Percentiles rank a stretch among this genome's conserved stretches.
Evolutionary conservation across 2,113 vertebrate species (phyloP).

Genomic region (Malurus melanocephalus): DNA sequence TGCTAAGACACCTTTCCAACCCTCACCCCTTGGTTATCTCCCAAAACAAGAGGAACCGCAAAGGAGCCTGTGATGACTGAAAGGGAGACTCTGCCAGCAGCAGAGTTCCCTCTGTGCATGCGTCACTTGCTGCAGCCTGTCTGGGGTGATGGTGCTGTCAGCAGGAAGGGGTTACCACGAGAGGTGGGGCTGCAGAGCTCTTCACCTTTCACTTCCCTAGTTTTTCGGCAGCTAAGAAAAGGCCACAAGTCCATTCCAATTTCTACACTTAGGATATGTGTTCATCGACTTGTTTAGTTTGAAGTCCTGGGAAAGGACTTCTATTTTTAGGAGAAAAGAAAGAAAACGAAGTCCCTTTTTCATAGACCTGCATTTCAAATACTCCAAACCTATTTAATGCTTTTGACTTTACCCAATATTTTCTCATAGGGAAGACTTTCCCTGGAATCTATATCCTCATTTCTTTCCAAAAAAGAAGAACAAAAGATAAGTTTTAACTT

Average conservation of each 20-base stretch:
- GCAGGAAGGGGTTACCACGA: slow-evolving; percentile 3
- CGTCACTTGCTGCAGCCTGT: not conserved
- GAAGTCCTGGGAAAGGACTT: not conserved
- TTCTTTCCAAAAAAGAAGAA: slow-evolving; percentile 51
- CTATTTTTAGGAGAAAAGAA: not conserved
- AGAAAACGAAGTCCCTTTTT: not conserved
- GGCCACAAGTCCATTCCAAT: not conserved
- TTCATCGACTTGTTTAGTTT: not conserved
- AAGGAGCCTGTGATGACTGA: not conserved
- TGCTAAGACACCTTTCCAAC: not conserved
- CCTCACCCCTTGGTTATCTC: not conserved
- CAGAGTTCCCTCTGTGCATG: not conserved
- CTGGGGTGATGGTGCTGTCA: not conserved
- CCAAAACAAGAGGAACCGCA: not conserved
- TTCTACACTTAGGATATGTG: not conserved
- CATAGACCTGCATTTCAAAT: not conserved
- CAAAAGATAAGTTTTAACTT: slow-evolving; percentile 62
- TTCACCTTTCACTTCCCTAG: not conserved
- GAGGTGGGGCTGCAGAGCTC: slow-evolving; percentile 3
- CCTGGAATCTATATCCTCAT: slow-evolving; percentile 10
- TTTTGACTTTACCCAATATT: not conserved
- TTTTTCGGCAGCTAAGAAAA: not conserved
- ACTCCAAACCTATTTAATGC: not conserved
- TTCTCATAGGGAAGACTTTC: not conserved
- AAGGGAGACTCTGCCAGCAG: not conserved